Percentiles rank a stretch among this genome's conserved stretches.
phyloP scores from a whole-genome alignment of 2,113 vertebrate genomes.

The Lepus americanus region DNA sequence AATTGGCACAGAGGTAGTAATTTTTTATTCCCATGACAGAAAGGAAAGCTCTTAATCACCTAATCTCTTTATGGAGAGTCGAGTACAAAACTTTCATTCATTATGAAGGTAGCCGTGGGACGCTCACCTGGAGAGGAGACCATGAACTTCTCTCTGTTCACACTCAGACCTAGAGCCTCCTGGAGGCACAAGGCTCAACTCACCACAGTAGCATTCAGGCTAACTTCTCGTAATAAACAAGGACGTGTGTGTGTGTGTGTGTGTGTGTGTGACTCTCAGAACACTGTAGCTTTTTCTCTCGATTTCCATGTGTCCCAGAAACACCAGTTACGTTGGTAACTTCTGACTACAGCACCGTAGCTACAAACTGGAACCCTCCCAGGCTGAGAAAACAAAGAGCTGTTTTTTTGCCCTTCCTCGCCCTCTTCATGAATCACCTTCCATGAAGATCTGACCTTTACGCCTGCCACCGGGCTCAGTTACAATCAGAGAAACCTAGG shows the following conservation, averaged over 20 bases:
- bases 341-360: neutral
- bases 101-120: neutral
- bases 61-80: neutral
- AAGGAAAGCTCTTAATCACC: neutral
- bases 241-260: neutral
- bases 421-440: neutral
- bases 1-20: neutral
- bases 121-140: neutral
- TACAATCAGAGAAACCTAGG: neutral
- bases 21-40: slow-evolving; percentile 6
- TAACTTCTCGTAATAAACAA: neutral
- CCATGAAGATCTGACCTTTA: slow-evolving; percentile 39
- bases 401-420: neutral
- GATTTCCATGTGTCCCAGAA: neutral
- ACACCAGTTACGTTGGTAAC: slow-evolving; percentile 4
- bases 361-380: neutral
- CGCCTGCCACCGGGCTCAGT: neutral
- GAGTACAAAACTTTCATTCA: neutral
- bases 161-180: neutral
- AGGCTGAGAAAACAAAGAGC: slow-evolving; percentile 20
- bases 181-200: neutral
- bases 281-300: neutral
- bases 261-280: neutral
- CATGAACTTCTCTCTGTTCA: neutral
- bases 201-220: neutral